Percentiles rank a stretch among this genome's conserved stretches.
Conservation (phyloP, 2,113 vertebrate genomes). For the Paracyprichromis sp. region DNA sequence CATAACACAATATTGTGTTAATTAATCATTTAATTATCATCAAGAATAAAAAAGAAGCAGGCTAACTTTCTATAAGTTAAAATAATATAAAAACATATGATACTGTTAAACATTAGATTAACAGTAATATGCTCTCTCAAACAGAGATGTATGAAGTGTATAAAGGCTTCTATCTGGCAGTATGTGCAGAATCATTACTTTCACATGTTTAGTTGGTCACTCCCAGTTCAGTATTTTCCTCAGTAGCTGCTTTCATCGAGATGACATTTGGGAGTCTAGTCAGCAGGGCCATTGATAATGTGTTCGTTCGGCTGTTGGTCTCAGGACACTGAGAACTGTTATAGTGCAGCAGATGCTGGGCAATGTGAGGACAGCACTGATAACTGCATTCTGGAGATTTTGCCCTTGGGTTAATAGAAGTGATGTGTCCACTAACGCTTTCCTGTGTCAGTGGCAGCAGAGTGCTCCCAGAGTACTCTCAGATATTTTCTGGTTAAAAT, state of each 20-base stretch:
- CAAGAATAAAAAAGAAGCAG: rapidly evolving
- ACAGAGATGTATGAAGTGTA: not conserved
- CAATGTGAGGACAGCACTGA: not conserved
- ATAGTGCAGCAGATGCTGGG: not conserved
- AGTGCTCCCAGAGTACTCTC: not conserved
- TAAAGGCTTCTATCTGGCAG: not conserved
- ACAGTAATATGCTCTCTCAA: not conserved
- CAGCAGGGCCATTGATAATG: not conserved
- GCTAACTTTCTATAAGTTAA: not conserved
- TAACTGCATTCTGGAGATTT: not conserved
- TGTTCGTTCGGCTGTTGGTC: not conserved
- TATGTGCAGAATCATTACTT: not conserved
- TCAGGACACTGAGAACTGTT: not conserved
- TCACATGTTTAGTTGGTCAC: not conserved
- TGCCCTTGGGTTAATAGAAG: not conserved
- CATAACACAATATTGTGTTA: not conserved
- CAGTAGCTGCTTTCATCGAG: not conserved
- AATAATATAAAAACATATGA: not conserved
- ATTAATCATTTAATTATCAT: not conserved
- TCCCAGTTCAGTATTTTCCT: not conserved
- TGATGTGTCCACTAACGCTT: not conserved
- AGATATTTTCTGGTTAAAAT: not conserved
- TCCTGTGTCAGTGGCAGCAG: not conserved
- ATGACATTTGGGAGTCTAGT: not conserved
- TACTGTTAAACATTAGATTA: not conserved